Base-by-base conservation (phyloP, 2,888 invertebrate species). In the Mesorhabditis spiculigera region DNA sequence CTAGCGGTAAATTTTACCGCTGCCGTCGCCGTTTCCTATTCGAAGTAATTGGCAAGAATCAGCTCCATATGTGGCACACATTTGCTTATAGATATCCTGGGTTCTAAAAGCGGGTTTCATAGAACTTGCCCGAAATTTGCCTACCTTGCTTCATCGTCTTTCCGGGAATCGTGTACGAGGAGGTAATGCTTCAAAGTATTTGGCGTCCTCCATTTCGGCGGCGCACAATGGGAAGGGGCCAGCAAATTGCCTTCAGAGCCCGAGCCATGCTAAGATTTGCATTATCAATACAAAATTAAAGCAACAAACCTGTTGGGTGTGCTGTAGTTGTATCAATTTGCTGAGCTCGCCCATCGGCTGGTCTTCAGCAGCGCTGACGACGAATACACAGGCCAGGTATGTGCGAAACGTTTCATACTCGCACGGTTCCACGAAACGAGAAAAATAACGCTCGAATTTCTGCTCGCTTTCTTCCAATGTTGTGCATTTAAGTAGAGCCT, bases 361-460 rank as follows among this genome's bases (percentile, higher is more conserved):
- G 45, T 87, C 82, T 77, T 90, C 89, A 63, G 84, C 84, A 4
- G 90, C 88, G 10, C 89, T 89, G 45, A 90, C 89, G 13, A 90
- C 89, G 82, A 90, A 88, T 69, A 90, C 84, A 82, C 88, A 89
- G 16, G 87, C 87, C 8, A 89, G 76, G 78, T 87, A 88, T 68
- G 88, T 86, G 64, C 86, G 92, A 0, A 94, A 92, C 86, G 94
- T 97, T 88, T 98, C 98, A 89, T 97, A 96, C 86, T 97, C 96
- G 16, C 87, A 87, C 91, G 78, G 78, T 63, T 77, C 78, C 5
- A 76, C 70, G 66, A 66, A 72, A 43, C 45, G 45, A 4, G 45
- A 16, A 8, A 69, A 28, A 8, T 45, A 50, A n/a, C 6, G 58
- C 6, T 13, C 8, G 41, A 74, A 74, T 44, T 58, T 8, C 42